A percentile compares a stretch with the other conserved stretches of the same genome.
Conservation (phyloP, 2,888 invertebrate species). For the Drosophila robusta region DNA sequence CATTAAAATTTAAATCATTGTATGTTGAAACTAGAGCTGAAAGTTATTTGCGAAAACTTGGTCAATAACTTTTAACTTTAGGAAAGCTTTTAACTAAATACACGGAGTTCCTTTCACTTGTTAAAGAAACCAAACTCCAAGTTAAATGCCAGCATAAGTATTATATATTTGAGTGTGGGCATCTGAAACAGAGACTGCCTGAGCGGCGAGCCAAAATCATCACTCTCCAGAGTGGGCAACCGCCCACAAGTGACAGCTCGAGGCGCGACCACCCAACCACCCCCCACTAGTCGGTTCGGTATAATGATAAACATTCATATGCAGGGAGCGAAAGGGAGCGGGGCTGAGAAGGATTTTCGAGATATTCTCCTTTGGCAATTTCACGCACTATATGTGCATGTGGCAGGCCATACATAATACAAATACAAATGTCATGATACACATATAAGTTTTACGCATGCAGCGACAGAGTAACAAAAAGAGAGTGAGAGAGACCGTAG, state of each 20-base stretch:
- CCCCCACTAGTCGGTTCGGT: conserved; percentile 4
- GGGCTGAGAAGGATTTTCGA: conserved; percentile 3
- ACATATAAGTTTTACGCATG: conserved; percentile 14
- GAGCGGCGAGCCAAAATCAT: conserved; percentile 7
- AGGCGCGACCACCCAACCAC: conserved; percentile 21
- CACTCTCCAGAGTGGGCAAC: conserved; percentile 15
- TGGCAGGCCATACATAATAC: conserved; percentile 48
- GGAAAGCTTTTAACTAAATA: background rate
- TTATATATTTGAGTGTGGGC: background rate
- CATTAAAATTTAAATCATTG: no score
- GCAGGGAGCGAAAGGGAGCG: conserved; percentile 7
- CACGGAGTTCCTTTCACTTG: background rate
- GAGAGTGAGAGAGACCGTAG: background rate
- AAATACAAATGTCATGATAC: conserved; percentile 53
- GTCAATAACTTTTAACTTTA: background rate
- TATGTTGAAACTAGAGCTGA: no score
- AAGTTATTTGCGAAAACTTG: no score
- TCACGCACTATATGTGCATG: conserved; percentile 58
- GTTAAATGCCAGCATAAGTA: conserved; percentile 11
- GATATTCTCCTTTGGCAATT: conserved; percentile 49
- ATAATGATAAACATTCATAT: conserved; percentile 50
- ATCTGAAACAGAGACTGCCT: background rate
- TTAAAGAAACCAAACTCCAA: conserved; percentile 7
- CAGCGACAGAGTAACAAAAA: background rate
- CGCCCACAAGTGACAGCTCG: conserved; percentile 45